Evolutionary conservation across 2,797 vertebrate genomes (phyloP).

Genomic region (Malurus leucopterus): DNA sequence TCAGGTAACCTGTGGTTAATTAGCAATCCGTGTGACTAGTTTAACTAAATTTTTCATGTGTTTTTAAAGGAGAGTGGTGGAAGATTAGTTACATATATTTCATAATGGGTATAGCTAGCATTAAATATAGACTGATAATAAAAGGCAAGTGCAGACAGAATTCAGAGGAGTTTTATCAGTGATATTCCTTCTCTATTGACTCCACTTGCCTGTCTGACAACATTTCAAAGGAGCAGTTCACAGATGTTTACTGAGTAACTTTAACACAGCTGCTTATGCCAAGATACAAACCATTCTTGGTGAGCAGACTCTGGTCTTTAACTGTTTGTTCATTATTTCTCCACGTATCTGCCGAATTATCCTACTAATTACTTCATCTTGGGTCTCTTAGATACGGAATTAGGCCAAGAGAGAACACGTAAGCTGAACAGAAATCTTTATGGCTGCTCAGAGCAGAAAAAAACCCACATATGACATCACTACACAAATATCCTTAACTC

Average conservation of each 20-base stretch:
- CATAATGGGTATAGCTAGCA: background rate
- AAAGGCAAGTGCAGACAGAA: background rate
- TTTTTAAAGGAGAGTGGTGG: background rate
- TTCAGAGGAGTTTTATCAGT: background rate
- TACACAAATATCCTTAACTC: background rate
- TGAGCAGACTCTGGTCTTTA: constrained; percentile 1
- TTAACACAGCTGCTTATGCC: background rate
- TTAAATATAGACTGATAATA: background rate
- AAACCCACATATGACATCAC: background rate
- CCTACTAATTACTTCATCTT: background rate
- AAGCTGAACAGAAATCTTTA: background rate
- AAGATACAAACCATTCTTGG: background rate
- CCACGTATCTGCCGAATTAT: background rate
- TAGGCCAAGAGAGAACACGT: background rate
- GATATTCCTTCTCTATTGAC: background rate
- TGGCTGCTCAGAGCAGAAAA: background rate
- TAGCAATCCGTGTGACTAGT: background rate
- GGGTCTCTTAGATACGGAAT: background rate
- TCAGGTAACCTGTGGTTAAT: background rate
- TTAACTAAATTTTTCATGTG: background rate
- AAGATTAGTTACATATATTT: background rate
- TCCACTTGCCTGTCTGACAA: background rate
- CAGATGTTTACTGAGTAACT: background rate
- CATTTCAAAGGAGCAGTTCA: background rate
- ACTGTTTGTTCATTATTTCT: background rate